These are phyloP conservation scores for Aquatica leii DNA, from an alignment of 2,888 invertebrate genomes.

Conservation along the genomic window DNA sequence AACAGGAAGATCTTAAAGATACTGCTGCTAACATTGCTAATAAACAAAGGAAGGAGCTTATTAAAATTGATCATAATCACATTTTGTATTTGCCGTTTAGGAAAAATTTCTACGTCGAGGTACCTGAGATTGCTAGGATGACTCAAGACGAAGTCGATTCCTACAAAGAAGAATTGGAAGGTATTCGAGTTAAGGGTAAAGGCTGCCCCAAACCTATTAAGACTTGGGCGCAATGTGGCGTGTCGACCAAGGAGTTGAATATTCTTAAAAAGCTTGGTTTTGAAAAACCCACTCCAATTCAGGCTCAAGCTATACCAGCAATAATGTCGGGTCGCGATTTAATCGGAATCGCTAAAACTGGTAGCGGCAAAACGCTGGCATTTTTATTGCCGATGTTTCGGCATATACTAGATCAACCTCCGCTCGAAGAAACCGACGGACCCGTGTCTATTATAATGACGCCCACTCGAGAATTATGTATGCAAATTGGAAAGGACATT, in stretches of 20 bases:
- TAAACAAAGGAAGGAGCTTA: conserved; percentile 90
- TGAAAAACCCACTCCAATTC: conserved; percentile 98
- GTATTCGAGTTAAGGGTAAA: conserved; percentile 95
- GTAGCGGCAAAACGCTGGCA: conserved; percentile 97
- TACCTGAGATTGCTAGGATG: conserved; percentile 94
- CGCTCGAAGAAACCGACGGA: conserved; percentile 95
- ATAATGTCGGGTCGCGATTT: conserved; percentile 97
- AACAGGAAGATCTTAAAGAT: conserved; percentile 92
- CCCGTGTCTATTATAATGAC: conserved; percentile 98
- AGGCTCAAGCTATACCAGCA: conserved; percentile 96
- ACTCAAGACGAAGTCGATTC: conserved; percentile 84
- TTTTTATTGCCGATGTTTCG: conserved; percentile 98
- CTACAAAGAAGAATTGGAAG: conserved; percentile 90
- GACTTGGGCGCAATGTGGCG: conserved; percentile 98
- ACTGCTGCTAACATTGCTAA: conserved; percentile 88
- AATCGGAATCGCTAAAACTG: conserved; percentile 99
- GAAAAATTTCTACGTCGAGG: conserved; percentile 98
- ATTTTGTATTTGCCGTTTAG: conserved; percentile 90
- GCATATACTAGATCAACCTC: conserved; percentile 93
- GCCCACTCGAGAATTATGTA: conserved; percentile 96
- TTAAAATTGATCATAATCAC: conserved; percentile 89
- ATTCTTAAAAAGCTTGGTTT: conserved; percentile 88
- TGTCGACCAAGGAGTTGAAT: conserved; percentile 94
- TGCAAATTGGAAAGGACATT: conserved; percentile 98
- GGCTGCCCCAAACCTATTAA: conserved; percentile 95